Evolutionary conservation across 64 coral and sea anemone species (phyloP), one percentile per base, ranked within the genome.

Genomic region (Anthopleura sola): DNA sequence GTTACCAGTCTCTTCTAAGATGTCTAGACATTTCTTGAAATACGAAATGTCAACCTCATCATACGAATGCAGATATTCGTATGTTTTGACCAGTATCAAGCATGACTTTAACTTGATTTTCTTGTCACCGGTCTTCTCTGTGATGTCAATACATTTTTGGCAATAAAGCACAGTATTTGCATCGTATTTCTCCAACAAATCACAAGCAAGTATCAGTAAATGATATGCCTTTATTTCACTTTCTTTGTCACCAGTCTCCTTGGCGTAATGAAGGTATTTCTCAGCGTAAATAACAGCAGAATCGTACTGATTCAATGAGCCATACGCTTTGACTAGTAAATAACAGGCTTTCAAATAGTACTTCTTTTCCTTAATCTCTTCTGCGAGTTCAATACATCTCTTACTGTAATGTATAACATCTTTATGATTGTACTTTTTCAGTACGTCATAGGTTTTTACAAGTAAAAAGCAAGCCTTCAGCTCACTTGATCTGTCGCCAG

Each of bases 121-220:
- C 5, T 33, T 71, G 0, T 71, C 66, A 32, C 13, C n/a, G 3
- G 66, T 71, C 31, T 71, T 71, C 66, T 71, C 31, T 71, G 66
- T 34, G 12, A 71, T 29, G 28, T 71, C 66, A 71, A 71, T 71
- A 16, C 66, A 71, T 71, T 71, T 71, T 71, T 71, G 66, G 34
- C 66, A 32, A 34, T 34, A 71, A 71, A 71, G 14, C 13, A 34
- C 13, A 11, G 66, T 34, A 34, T 71, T 62, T 62, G 23, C 29
- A 71, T 71, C 66, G 66, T 32, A 71, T 15, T 71, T 8, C 15
- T 71, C 13, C 28, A 71, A 28, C 14, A 71, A 71, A 28, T 31
- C 31, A 71, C 28, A 16, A 71, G 66, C 28, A 12, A 34, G 3
- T 20, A 71, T 26, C 24, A 32, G 26, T 34, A 71, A 32, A 32